phyloP scores from a whole-genome alignment of 2,888 invertebrate genomes.

The Allacma fusca region DNA sequence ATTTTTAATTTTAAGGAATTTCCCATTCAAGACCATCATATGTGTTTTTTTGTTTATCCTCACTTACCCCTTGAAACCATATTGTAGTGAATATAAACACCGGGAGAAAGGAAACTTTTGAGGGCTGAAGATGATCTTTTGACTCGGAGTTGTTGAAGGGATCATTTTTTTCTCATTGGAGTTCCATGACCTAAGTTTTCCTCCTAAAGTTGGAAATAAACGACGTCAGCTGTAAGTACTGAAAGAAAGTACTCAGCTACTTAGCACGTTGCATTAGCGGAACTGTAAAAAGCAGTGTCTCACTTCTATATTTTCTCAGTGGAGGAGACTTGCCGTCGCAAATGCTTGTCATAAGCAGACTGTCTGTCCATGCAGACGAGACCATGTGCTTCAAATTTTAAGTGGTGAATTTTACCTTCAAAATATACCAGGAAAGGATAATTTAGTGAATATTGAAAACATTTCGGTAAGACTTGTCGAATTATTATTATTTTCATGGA shows the following conservation, averaged over 20 bases:
- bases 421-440: too few relatives aligned
- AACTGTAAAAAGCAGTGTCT: conserved; percentile 11
- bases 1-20: too few relatives aligned
- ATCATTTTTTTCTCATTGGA: neutral
- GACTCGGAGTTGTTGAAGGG: neutral
- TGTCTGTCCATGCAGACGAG: neutral
- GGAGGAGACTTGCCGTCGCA: neutral
- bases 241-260: conserved; percentile 10
- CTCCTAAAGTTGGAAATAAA: neutral
- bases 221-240: neutral
- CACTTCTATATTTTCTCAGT: neutral
- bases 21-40: too few relatives aligned
- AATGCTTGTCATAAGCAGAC: neutral
- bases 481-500: too few relatives aligned
- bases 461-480: too few relatives aligned
- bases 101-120: neutral
- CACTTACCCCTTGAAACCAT: too few relatives aligned
- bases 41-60: too few relatives aligned
- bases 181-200: conserved; percentile 8
- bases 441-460: too few relatives aligned
- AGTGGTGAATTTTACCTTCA: neutral
- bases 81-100: too few relatives aligned
- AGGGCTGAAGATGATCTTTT: neutral
- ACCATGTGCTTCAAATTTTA: neutral
- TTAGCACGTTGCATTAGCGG: conserved; percentile 2